phyloP scores from a whole-genome alignment of 2,113 vertebrate genomes.

The Chionis minor region DNA sequence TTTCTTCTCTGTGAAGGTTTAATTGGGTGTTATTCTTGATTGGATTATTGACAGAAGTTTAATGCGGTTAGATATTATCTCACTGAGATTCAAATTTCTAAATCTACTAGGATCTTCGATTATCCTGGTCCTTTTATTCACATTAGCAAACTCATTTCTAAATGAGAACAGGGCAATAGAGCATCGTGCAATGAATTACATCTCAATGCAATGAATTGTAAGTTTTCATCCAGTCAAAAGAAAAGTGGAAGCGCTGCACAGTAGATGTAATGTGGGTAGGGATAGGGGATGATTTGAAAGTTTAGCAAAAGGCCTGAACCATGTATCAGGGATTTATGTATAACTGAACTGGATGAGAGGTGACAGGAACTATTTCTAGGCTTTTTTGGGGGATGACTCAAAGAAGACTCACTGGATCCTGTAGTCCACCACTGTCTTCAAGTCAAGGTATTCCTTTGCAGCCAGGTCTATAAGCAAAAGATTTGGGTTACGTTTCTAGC shows the following conservation, averaged over 20 bases:
- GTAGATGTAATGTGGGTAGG: not conserved
- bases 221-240: not conserved
- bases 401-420: not conserved
- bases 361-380: not conserved
- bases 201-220: not conserved
- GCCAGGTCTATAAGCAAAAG: not conserved
- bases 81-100: not conserved
- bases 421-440: not conserved
- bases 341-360: not conserved
- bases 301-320: not conserved
- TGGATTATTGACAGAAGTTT: conserved; percentile 9
- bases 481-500: not conserved
- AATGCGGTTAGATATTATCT: not conserved
- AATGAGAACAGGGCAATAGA: not conserved
- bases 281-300: not conserved
- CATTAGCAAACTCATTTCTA: not conserved
- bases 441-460: not conserved
- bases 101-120: not conserved
- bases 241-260: not conserved
- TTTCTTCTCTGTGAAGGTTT: not conserved
- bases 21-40: not conserved
- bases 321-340: not conserved
- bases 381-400: not conserved
- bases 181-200: not conserved
- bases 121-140: not conserved